These are phyloP conservation scores for Melanotaenia trifasciata DNA, from an alignment of 2,797 vertebrate genomes.

Conservation along the genomic window DNA sequence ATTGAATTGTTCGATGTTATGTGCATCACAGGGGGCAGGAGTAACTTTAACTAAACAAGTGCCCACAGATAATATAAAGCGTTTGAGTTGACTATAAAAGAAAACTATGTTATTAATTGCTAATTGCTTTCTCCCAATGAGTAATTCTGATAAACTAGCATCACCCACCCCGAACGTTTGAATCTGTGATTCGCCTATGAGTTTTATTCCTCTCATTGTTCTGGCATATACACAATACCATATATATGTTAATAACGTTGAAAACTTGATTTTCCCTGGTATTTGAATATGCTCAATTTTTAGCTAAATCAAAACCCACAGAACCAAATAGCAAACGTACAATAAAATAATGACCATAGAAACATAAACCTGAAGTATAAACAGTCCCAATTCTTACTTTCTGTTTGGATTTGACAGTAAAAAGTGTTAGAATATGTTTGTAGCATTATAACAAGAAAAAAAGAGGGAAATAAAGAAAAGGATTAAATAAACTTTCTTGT, in stretches of 20 bases:
- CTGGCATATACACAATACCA: no score
- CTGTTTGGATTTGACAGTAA: background rate
- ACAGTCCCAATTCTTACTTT: background rate
- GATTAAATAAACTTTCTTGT: background rate
- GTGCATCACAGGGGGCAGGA: background rate
- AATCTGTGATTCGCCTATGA: background rate
- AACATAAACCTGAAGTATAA: no score
- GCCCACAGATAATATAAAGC: background rate
- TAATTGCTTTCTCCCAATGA: background rate
- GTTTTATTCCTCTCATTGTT: background rate
- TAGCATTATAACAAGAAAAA: background rate
- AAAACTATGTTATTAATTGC: background rate
- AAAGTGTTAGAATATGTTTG: background rate
- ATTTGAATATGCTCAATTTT: background rate
- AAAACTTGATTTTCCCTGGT: background rate
- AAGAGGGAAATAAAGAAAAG: background rate
- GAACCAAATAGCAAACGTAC: no score
- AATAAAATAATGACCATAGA: no score
- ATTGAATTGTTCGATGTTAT: background rate
- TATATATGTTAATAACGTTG: background rate
- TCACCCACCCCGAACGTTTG: background rate
- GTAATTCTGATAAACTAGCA: no score
- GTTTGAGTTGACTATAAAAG: background rate
- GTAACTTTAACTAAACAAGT: no score
- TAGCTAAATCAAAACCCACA: background rate